phyloP scores from a whole-genome alignment of 2,113 vertebrate genomes.

The Blennius ocellaris region DNA sequence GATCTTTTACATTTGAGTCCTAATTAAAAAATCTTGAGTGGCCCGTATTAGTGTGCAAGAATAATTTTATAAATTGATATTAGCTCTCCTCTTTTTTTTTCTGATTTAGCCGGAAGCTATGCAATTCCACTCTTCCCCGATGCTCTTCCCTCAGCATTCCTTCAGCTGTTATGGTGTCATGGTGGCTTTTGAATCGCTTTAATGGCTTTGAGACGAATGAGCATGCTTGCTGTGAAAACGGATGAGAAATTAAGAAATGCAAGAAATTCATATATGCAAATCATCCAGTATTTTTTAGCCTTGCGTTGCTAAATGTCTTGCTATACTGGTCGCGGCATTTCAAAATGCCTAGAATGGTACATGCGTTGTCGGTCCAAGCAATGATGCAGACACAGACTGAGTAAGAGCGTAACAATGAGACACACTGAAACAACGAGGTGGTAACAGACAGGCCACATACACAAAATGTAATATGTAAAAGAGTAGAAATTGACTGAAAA shows the following conservation, averaged over 20 bases:
- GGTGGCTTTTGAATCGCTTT: background rate
- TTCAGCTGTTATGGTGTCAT: background rate
- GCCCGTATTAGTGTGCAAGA: conserved; percentile 20
- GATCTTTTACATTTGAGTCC: conserved; percentile 17
- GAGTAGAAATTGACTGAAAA: too few species aligned
- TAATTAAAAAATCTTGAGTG: conserved; percentile 17
- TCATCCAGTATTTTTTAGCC: conserved; percentile 12
- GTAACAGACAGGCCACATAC: too few species aligned
- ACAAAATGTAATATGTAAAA: too few species aligned
- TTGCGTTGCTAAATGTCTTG: background rate
- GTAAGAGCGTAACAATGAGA: too few species aligned
- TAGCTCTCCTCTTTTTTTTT: conserved; percentile 13
- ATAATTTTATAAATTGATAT: conserved; percentile 28
- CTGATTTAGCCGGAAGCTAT: background rate
- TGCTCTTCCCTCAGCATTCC: background rate
- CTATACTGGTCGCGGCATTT: background rate
- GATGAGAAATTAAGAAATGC: conserved; percentile 3
- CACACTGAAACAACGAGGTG: too few species aligned
- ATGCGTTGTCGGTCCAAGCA: too few species aligned
- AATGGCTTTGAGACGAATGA: background rate
- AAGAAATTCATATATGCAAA: conserved; percentile 30
- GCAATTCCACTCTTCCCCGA: too few species aligned
- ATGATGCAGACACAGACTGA: too few species aligned
- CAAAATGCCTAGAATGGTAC: too few species aligned
- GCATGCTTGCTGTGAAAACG: conserved; percentile 2